Conservation (phyloP, 2,797 vertebrate genomes). For the Pachyuromys duprasi region DNA sequence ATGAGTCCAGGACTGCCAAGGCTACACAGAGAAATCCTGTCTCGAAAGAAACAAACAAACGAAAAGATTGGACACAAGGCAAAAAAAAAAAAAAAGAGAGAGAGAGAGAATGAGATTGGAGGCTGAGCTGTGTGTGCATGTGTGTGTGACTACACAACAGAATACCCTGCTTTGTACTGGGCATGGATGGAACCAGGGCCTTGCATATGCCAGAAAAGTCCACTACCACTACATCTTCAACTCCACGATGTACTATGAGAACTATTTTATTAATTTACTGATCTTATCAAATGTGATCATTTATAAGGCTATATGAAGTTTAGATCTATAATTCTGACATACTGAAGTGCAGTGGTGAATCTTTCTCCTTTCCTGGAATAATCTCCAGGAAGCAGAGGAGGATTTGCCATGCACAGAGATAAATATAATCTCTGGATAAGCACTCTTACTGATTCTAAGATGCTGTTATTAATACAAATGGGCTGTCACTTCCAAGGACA, state of each 20-base stretch:
- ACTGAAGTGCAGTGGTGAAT: background rate
- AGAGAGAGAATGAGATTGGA: background rate
- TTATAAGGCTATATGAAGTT: constrained; percentile 19
- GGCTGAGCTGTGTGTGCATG: background rate
- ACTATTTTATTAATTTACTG: background rate
- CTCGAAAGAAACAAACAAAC: too few species aligned
- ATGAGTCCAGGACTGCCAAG: too few species aligned
- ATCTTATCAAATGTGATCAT: constrained; percentile 4
- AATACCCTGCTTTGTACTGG: background rate
- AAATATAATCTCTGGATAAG: constrained; percentile 84
- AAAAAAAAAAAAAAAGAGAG: background rate
- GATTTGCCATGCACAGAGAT: constrained; percentile 80
- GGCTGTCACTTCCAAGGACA: constrained; percentile 81
- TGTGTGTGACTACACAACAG: background rate
- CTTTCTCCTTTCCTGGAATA: constrained; percentile 61
- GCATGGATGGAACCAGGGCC: too few species aligned
- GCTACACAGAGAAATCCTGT: too few species aligned
- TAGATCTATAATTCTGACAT: constrained; percentile 42
- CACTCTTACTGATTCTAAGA: constrained; percentile 58
- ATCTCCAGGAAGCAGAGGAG: constrained; percentile 57
- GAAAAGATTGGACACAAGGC: background rate
- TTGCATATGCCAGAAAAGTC: background rate
- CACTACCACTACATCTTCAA: background rate
- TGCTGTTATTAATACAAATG: constrained; percentile 83
- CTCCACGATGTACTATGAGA: constrained; percentile 11